These are phyloP conservation scores for Hylyphantes graminicola DNA, from an alignment of 1,140 invertebrate genomes.

Conservation along the genomic window DNA sequence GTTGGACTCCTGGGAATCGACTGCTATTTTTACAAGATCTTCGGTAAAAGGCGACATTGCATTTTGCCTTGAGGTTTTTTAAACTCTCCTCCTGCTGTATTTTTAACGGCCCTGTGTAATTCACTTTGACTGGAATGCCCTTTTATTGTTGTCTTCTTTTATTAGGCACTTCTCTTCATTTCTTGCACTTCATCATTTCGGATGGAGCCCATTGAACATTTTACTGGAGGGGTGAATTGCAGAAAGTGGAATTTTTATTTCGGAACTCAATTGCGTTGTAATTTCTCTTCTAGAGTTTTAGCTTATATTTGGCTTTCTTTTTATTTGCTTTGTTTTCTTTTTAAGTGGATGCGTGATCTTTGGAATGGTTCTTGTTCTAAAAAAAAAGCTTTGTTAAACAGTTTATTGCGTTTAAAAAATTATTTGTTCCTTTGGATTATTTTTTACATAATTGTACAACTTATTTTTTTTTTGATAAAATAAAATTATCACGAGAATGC, in stretches of 20 bases:
- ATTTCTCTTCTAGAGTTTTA: conserved; percentile 6
- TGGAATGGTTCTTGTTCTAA: no score
- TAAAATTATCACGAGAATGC: no score
- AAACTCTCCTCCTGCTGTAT: conserved; percentile 13
- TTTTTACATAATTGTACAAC: no score
- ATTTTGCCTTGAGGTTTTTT: conserved; percentile 28
- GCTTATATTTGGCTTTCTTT: background rate
- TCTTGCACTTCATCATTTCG: conserved; percentile 22
- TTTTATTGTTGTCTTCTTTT: conserved; percentile 20
- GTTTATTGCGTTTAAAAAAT: no score
- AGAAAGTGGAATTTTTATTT: background rate
- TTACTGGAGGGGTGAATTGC: conserved; percentile 23
- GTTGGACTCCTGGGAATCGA: conserved; percentile 22
- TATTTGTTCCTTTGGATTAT: no score
- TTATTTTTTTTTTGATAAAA: no score
- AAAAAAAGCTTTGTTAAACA: no score
- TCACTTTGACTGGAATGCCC: background rate
- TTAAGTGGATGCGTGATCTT: background rate
- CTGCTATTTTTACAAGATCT: conserved; percentile 26
- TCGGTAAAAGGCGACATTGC: conserved; percentile 12
- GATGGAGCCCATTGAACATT: conserved; percentile 29
- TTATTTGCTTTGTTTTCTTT: background rate
- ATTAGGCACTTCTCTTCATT: background rate
- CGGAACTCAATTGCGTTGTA: background rate
- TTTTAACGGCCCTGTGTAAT: conserved; percentile 9